Percentiles rank a stretch among this genome's conserved stretches.
phyloP scores from a whole-genome alignment of 2,797 vertebrate species.

The Poecilia wingei region DNA sequence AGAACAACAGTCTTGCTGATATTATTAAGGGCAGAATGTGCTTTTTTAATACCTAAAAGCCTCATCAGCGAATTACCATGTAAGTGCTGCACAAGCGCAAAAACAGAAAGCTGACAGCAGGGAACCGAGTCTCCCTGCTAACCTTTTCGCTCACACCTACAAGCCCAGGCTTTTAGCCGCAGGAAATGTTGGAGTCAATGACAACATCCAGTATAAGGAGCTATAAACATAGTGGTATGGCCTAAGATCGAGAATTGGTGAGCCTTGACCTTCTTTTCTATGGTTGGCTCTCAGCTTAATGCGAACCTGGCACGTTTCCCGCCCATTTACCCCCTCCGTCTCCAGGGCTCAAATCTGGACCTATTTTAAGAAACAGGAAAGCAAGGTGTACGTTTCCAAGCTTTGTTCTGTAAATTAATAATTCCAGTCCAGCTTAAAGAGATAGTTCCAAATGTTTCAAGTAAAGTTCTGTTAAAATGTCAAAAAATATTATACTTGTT shows the following conservation, averaged over 20 bases:
- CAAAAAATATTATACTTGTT: background rate
- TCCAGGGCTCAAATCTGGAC: conserved; percentile 71
- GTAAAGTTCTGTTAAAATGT: background rate
- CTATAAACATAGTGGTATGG: conserved; percentile 83
- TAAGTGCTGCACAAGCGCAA: conserved; percentile 61
- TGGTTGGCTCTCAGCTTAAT: conserved; percentile 85
- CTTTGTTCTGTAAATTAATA: background rate
- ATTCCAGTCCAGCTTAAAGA: background rate
- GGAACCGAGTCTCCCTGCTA: conserved; percentile 20
- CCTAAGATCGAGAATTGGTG: conserved; percentile 54
- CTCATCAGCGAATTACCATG: conserved; percentile 54
- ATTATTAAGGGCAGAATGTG: conserved; percentile 47
- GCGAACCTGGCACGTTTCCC: conserved; percentile 82
- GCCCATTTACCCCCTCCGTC: conserved; percentile 84
- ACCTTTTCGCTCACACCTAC: conserved; percentile 6
- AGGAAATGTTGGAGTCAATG: conserved; percentile 35
- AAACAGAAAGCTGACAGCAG: conserved; percentile 43
- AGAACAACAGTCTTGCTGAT: conserved; percentile 38
- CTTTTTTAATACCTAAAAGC: conserved; percentile 40
- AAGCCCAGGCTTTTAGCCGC: conserved; percentile 15
- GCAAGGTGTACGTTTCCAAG: conserved; percentile 3
- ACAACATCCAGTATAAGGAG: conserved; percentile 69
- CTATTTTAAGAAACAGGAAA: conserved; percentile 43
- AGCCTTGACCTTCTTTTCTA: conserved; percentile 81
- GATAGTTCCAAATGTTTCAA: background rate